Evolutionary conservation across 1,140 invertebrate species (phyloP), one percentile per base, ranked within the genome.

Genomic region (Cataglyphis hispanica): DNA sequence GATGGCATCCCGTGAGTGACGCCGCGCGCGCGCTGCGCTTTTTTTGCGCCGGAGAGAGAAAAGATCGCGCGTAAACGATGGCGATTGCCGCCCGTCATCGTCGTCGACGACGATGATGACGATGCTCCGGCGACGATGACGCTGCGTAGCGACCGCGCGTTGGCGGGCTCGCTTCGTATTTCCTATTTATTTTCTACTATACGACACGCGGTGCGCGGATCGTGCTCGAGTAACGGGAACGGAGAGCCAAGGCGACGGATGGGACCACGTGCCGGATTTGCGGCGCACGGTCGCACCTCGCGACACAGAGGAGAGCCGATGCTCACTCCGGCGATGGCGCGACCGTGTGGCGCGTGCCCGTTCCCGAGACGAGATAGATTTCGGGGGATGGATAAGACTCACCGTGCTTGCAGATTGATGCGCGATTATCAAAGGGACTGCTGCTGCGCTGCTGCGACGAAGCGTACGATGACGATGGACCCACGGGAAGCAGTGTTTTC

Each of bases 1-100:
- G 89, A 94, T 94, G 94, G 94, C 94, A 94, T 93, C 93, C 93
- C 93, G 84, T 86, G 89, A 93, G 90, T 91, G 94, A 95, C 94
- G 94, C 94, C 93, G 93, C 89, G 78, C 78, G 78, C 78, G 78
- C 78, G 90, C 87, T 72, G 75, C 76, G 77, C 84, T 88, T 89
- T 91, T 93, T 91, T 90, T 91, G 66, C 87, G 67, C 77, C 50
- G n/a, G 10, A 27, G 40, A 61, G 56, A 69, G 87, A 64, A 89
- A 69, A 86, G 77, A 86, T 75, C 40, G 60, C 53, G 11, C 86
- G 66, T 85, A 84, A 84, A 50, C 76, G 84, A 83, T 46, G 53
- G 10, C 27, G 53, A 37, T 11, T 56, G 22, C 10, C 34, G 58
- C 19, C 64, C 83, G 67, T 7, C 31, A n/a, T 4, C 40, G 10